A percentile compares a stretch with the other conserved stretches of the same genome.
Conservation (phyloP, 2,113 vertebrate species). For the Phylloscopus trochiloides region DNA sequence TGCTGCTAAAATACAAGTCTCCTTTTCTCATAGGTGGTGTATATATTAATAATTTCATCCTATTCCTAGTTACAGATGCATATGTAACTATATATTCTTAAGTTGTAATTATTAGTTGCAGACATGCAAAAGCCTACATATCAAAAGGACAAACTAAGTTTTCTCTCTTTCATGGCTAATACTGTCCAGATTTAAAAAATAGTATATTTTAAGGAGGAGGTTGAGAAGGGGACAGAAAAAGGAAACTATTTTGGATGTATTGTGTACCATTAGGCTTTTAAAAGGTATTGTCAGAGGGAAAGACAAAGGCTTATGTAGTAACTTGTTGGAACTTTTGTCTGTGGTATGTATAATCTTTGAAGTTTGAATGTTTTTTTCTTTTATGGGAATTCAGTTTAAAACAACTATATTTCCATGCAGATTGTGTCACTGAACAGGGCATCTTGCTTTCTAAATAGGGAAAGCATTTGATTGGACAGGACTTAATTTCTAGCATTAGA, state of each 20-base stretch:
- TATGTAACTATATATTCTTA: background rate
- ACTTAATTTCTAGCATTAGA: background rate
- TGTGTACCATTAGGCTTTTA: background rate
- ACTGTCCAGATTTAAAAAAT: background rate
- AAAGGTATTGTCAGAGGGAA: background rate
- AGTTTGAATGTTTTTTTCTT: background rate
- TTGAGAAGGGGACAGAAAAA: background rate
- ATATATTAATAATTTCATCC: background rate
- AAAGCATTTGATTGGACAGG: background rate
- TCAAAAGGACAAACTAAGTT: background rate
- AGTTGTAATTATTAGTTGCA: background rate
- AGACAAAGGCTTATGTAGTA: background rate
- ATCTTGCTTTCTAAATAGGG: background rate
- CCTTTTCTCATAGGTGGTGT: background rate
- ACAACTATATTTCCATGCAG: background rate
- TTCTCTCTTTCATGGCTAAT: background rate
- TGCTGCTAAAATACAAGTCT: background rate
- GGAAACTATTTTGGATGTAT: background rate
- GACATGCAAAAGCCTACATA: background rate
- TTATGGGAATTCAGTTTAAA: background rate
- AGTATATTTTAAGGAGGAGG: background rate
- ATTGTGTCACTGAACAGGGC: background rate
- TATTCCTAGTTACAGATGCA: background rate
- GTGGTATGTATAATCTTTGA: background rate
- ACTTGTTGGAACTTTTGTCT: background rate